A percentile compares a stretch with the other conserved stretches of the same genome.
Conservation (phyloP, 2,888 invertebrate genomes). For the Ptycholaimellus sp. region DNA sequence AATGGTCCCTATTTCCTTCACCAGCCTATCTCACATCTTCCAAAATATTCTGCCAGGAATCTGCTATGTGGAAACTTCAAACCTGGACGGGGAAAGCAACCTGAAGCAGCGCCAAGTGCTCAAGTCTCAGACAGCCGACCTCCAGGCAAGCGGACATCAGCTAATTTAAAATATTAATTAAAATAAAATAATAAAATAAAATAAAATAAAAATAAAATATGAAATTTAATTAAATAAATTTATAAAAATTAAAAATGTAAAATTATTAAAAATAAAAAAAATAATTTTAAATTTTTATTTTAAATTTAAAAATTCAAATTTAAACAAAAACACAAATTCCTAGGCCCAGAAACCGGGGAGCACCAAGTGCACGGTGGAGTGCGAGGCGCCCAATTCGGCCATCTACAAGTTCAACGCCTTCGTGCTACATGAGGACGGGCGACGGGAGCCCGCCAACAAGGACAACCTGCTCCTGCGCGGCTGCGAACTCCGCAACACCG, state of each 20-base stretch:
- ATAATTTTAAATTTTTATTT: not conserved
- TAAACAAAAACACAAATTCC: not conserved
- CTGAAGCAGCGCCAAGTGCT: conserved; percentile 48
- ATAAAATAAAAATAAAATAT: too few relatives aligned
- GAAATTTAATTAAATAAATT: too few relatives aligned
- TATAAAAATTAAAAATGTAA: too few relatives aligned
- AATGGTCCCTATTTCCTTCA: conserved; percentile 43
- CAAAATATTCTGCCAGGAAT: conserved; percentile 42
- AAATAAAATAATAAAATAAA: too few relatives aligned
- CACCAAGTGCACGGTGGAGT: conserved; percentile 59
- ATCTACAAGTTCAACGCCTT: conserved; percentile 74
- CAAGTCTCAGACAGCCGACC: conserved; percentile 39
- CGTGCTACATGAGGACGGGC: conserved; percentile 14
- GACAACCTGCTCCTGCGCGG: conserved; percentile 75
- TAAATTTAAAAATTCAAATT: not conserved
- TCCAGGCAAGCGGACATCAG: too few relatives aligned
- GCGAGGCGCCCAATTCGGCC: conserved; percentile 78
- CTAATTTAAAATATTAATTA: not conserved
- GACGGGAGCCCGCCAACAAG: conserved; percentile 53
- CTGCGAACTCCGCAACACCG: conserved; percentile 80
- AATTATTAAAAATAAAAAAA: too few relatives aligned
- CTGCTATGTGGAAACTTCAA: conserved; percentile 81
- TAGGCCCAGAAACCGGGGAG: conserved; percentile 8
- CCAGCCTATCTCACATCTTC: not conserved
- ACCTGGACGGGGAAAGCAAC: conserved; percentile 84